Percentiles rank a stretch among this genome's conserved stretches.
These are phyloP conservation scores for Oplegnathus fasciatus DNA, from an alignment of 2,113 vertebrate species.

Conservation along the genomic window DNA sequence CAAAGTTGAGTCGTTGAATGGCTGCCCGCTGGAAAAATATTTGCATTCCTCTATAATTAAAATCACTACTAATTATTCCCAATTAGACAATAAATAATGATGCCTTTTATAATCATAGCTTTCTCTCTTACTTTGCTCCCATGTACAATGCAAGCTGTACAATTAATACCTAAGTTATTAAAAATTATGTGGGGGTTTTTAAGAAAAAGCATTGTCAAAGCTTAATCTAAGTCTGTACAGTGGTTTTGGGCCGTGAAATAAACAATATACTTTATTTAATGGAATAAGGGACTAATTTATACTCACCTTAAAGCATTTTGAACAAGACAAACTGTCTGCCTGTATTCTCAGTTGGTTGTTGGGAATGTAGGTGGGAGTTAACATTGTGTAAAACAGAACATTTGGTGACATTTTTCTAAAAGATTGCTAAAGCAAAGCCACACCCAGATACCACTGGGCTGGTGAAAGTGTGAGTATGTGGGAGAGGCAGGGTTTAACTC, in stretches of 20 bases:
- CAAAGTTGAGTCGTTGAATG: neutral
- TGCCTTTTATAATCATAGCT: neutral
- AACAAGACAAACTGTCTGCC: too few species aligned
- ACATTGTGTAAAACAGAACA: neutral
- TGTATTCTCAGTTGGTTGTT: neutral
- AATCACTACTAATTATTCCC: neutral
- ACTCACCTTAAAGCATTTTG: too few species aligned
- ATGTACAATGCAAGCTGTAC: neutral
- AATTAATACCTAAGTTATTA: neutral
- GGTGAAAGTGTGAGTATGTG: neutral
- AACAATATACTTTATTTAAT: neutral
- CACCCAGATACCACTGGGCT: conserved; percentile 23
- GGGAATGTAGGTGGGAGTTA: conserved; percentile 17
- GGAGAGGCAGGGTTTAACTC: neutral
- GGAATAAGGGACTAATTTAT: neutral
- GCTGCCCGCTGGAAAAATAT: neutral
- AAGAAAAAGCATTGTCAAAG: neutral
- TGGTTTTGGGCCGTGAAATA: neutral
- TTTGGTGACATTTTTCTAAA: neutral
- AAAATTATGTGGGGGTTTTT: neutral
- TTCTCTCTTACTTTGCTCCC: neutral
- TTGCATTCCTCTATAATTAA: neutral
- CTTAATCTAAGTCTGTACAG: neutral
- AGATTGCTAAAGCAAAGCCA: conserved; percentile 4
- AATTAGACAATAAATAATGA: neutral